Conservation (phyloP, 2,888 invertebrate genomes). For the Lordiphosa andalusiaca region DNA sequence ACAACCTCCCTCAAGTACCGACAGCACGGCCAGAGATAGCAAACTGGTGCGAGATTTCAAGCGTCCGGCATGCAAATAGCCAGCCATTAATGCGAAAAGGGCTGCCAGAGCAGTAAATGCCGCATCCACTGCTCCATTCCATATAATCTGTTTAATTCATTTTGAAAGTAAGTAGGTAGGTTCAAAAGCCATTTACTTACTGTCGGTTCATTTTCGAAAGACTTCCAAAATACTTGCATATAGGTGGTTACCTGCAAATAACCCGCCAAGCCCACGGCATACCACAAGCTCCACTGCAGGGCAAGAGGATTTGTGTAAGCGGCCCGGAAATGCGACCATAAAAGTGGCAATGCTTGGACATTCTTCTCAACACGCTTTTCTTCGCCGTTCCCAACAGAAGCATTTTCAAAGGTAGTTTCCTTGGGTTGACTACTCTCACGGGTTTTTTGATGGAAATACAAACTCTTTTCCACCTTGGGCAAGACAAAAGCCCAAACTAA, state of each 20-base stretch:
- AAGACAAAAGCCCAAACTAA: constrained; percentile 84
- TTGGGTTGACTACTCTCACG: constrained; percentile 7
- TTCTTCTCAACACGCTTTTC: neutral
- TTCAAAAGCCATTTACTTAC: constrained; percentile 41
- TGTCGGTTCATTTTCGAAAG: constrained; percentile 79
- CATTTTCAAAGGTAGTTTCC: neutral
- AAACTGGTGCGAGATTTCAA: constrained; percentile 79
- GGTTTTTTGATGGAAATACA: constrained; percentile 83
- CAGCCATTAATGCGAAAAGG: constrained; percentile 83
- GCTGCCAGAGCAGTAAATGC: constrained; percentile 86
- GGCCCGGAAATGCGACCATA: constrained; percentile 83
- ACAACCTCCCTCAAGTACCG: constrained; percentile 82
- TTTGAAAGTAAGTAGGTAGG: neutral
- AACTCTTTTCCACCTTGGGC: constrained; percentile 83
- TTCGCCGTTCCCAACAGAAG: constrained; percentile 4
- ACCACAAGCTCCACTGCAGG: constrained; percentile 89
- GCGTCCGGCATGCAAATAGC: constrained; percentile 77
- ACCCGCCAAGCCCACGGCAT: constrained; percentile 86
- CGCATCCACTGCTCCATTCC: constrained; percentile 92
- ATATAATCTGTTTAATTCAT: constrained; percentile 57
- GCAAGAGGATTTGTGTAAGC: constrained; percentile 84
- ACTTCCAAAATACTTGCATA: constrained; percentile 87
- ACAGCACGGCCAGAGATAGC: constrained; percentile 80
- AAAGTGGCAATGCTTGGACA: constrained; percentile 70
- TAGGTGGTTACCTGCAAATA: constrained; percentile 86